Evolutionary conservation across 2,888 invertebrate species (phyloP), one percentile per base, ranked within the genome.

Genomic region (Miltochrista miniata): DNA sequence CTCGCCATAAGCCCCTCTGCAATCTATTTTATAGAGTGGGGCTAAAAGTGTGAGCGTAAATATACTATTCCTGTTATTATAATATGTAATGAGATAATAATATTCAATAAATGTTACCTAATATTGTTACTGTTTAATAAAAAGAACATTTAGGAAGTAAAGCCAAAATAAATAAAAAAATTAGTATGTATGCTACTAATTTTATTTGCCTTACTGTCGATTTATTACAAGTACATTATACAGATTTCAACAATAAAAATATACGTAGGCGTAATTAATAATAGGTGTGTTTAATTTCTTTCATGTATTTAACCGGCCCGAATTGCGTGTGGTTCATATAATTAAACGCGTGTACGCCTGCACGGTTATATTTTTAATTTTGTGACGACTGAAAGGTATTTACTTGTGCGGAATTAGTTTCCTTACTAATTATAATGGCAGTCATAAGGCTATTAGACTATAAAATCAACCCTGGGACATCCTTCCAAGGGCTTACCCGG

Each of bases 271-370:
- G n/a, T 36, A 40, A 52, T 50, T 41, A 55, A 35, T 59, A 51
- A 59, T 49, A 10, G 38, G 11, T 31, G 41, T 42, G 45, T 55
- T 48, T 48, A 42, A 51, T 54, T 13, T 36, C 30, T 49, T 42
- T 49, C 29, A 39, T 45, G 40, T 35, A 40, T 45, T 40, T 13
- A 40, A 41, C 40, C 30, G 15, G 40, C 2, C 35, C 12, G 38
- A 12, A 34, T 45, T 50, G 50, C 40, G 50, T 50, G 45, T 13
- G 44, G 44, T 50, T 36, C 29, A 14, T 3, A 40, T 45, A 50
- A 50, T 50, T 50, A 50, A 50, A 49, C 44, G 37, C 30, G 34
- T 44, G 44, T 40, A 31, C 29, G 13, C 5, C 2, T 2, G 15
- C 11, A 34, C 30, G 35, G 35, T 42, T 35, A 44, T 48, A n/a